phyloP scores from a whole-genome alignment of 2,888 invertebrate genomes.

The Cephus pulcher region DNA sequence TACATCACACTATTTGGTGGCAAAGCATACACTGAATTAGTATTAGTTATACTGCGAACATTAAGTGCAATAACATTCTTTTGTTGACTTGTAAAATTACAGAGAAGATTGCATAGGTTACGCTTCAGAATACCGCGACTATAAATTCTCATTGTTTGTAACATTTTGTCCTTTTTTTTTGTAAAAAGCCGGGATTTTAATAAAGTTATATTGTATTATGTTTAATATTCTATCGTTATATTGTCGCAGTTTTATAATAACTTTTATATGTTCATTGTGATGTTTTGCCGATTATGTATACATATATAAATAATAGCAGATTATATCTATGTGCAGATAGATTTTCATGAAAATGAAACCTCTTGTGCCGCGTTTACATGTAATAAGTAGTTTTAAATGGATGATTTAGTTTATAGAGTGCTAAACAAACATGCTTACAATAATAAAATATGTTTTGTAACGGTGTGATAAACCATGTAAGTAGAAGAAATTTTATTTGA shows the following conservation, averaged over 20 bases:
- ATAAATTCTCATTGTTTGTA: background rate
- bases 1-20: conserved; percentile 71
- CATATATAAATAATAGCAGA: too few species aligned
- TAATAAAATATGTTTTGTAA: too few species aligned
- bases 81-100: background rate
- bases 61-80: background rate
- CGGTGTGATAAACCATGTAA: too few species aligned
- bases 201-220: background rate
- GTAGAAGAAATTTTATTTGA: too few species aligned
- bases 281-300: background rate
- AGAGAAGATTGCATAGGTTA: background rate
- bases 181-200: background rate
- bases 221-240: background rate
- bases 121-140: background rate
- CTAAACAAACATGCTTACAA: too few species aligned
- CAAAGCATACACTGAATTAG: conserved; percentile 23
- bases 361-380: too few species aligned
- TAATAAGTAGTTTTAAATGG: too few species aligned
- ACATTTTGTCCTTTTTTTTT: background rate
- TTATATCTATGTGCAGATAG: too few species aligned
- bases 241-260: background rate
- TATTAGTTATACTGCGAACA: conserved; percentile 26
- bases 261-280: background rate
- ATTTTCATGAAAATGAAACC: too few species aligned
- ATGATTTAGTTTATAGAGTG: too few species aligned